Evolutionary conservation across 2,888 invertebrate genomes (phyloP), one percentile per base, ranked within the genome.

Genomic region (Octodonta nipae): DNA sequence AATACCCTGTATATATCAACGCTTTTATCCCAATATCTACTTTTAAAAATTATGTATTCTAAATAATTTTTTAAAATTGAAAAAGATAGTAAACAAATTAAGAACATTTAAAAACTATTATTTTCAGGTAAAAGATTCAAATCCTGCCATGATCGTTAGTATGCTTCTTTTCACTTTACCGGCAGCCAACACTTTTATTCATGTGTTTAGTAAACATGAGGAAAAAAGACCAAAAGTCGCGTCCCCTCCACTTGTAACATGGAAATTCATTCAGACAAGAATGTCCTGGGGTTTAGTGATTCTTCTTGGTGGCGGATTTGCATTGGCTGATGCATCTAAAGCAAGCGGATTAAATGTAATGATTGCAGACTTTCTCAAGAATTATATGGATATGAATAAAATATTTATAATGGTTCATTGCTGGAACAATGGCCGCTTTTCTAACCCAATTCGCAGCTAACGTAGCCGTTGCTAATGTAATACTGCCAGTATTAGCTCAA

Each of bases 201-300:
- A 75, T 47, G 78, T 78, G 52, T 78, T 78, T 63, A 65, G 65
- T 38, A 60, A 55, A 37, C 61, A 68, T 41, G 67, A 68, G 42
- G 62, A 65, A 28, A 73, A 73, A 40, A 52, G 77, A 12, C 75
- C 79, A 0, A 70, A 64, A 2, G 70, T 70, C 32, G 65, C 78
- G 0, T 76, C 82, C 0, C 68, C 78, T 0, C 73, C 81, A 1
- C 64, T 88, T 13, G 72, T 89, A 28, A 81, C 80, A 8, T 92
- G 91, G 91, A 78, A 78, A 40, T 77, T 78, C 26, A 72, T 88
- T 13, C 83, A 88, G 52, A 71, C 79, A 32, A 85, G 84, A 55
- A 75, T 89, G 45, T 87, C 89, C 3, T 92, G 92, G 92, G 86
- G 88, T 27, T 70, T 91, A 3, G 71, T 91, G 14, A 75, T 91